Conservation (phyloP, 2,113 vertebrate genomes). For the Arenaria interpres region DNA sequence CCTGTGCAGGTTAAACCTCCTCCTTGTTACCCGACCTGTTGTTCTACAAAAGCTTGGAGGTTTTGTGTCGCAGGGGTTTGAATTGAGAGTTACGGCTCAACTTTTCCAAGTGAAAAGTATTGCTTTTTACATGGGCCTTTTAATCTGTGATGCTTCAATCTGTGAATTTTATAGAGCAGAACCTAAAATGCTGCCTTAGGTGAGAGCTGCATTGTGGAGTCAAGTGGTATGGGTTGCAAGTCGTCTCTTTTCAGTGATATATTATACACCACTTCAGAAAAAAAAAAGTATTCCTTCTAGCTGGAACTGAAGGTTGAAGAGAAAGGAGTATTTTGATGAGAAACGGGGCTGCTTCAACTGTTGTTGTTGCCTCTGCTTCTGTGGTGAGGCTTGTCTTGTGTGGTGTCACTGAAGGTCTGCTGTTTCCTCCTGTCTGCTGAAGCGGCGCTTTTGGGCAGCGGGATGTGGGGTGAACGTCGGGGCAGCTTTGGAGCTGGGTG, state of each 20-base stretch:
- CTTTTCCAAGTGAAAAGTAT: background rate
- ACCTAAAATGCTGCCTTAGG: background rate
- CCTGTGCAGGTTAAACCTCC: background rate
- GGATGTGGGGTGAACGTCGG: background rate
- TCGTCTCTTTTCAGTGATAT: background rate
- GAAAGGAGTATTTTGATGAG: background rate
- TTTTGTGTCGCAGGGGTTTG: background rate
- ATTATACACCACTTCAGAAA: background rate
- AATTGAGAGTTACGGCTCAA: background rate
- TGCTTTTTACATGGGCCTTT: background rate
- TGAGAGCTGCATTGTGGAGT: background rate
- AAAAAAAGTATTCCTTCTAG: background rate
- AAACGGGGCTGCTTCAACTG: background rate
- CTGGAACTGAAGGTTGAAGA: background rate
- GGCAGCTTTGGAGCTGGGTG: background rate
- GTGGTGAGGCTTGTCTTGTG: background rate
- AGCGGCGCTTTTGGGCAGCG: background rate
- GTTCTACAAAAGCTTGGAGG: background rate
- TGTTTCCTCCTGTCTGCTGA: background rate
- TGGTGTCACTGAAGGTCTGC: too few relatives aligned
- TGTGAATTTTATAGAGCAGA: background rate
- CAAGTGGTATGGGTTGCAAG: background rate
- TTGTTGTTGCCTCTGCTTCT: background rate
- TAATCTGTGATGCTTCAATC: background rate
- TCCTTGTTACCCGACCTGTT: accelerated